Base-by-base conservation (phyloP, 2,888 invertebrate species). In the Oegoconia quadripuncta region DNA sequence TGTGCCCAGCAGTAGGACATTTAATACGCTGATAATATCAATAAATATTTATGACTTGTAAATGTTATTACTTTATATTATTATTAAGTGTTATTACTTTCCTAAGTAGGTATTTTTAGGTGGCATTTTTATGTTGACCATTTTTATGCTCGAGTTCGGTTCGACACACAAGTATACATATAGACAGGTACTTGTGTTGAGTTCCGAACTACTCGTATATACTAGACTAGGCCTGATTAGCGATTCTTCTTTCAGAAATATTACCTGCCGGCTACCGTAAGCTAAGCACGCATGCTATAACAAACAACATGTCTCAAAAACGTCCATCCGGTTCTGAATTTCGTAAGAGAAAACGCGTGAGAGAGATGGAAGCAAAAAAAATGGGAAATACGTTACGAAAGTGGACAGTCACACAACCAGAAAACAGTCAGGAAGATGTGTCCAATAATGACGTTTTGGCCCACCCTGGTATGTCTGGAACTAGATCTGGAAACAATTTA, bases 401-500 rank as follows among this genome's bases (percentile, higher is more conserved):
- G 20, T 20, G 20, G 20, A 20, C 20, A 20, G 20, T 20, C 20
- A 27, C 27, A 27, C 27, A 27, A 12, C n/a, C n/a, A 30, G 31
- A 30, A 30, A 14, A 30, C 12, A 30, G 9, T n/a, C 17, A 30
- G 31, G 31, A 30, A 30, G 31, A 30, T 14, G 15, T n/a, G 8
- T 9, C 5, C 8, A 7, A 11, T 18, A 14, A 18, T 18, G 33
- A 33, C 20, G 33, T 33, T 33, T 33, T 20, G 20, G 20, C 20
- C 20, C 20, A 20, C 20, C 20, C 20, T 20, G 20, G 36, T 36
- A 36, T 12, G 29, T 36, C 36, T 36, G 29, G 36, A 36, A 20
- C 20, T 20, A 20, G 20, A 20, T 36, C 28, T 36, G 36, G 36
- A 18, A 36, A 18, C 36, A 18, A 36, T 36, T 36, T 36, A 36